Evolutionary conservation across 2,797 vertebrate species (phyloP).

Genomic region (Oceanodroma leucorhoa): DNA sequence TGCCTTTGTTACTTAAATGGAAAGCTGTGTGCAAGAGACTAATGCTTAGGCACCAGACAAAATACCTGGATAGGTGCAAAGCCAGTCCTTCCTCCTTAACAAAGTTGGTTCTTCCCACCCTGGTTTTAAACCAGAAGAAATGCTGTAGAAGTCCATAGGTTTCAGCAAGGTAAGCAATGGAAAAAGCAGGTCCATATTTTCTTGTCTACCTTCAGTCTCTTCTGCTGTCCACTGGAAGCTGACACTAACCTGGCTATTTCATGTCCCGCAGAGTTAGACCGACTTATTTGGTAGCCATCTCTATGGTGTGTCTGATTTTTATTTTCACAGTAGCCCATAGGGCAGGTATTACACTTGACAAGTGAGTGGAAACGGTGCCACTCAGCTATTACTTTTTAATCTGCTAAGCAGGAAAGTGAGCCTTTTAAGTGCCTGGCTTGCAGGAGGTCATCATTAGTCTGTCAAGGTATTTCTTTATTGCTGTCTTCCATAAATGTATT

Average conservation of each 20-base stretch:
- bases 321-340: neutral
- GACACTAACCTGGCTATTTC: neutral
- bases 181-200: neutral
- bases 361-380: neutral
- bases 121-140: neutral
- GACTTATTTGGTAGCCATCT: neutral
- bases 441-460: conserved; percentile 46
- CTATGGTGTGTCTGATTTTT: neutral
- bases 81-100: neutral
- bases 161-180: neutral
- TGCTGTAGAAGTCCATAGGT: neutral
- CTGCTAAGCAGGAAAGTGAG: neutral
- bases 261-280: neutral
- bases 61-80: neutral
- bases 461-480: conserved; percentile 25
- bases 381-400: conserved; percentile 19
- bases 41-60: neutral
- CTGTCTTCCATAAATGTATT: neutral
- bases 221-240: neutral
- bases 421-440: neutral
- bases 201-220: neutral
- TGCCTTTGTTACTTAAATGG: neutral
- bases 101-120: neutral
- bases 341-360: neutral
- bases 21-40: neutral